Conservation (phyloP, 2,113 vertebrate genomes). For the Mandrillus leucophaeus region DNA sequence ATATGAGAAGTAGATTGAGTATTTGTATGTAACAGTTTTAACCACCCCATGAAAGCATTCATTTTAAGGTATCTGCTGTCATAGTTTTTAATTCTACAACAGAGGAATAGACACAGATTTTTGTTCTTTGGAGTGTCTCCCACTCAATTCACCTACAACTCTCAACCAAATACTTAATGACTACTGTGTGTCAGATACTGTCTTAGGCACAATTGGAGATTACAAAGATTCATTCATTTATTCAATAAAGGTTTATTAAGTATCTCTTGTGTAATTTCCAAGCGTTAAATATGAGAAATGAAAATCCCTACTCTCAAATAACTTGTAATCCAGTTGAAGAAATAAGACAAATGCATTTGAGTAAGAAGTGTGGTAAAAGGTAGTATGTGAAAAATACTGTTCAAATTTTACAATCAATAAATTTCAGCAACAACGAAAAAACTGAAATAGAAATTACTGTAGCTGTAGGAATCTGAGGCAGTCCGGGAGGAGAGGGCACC, state of each 20-base stretch:
- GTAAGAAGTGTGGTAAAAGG: neutral
- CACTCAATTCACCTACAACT: neutral
- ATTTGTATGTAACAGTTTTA: neutral
- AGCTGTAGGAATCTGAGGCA: neutral
- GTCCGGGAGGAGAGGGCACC: neutral
- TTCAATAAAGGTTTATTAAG: neutral
- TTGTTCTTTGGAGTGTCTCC: neutral
- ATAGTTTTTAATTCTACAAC: neutral
- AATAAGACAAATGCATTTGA: neutral
- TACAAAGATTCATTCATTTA: neutral
- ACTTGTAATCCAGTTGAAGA: neutral
- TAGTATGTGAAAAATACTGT: neutral
- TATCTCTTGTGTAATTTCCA: conserved; percentile 17
- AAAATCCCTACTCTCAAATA: neutral
- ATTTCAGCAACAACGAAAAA: neutral
- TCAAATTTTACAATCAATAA: neutral
- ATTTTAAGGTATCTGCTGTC: neutral
- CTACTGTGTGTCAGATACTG: neutral
- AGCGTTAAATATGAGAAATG: conserved; percentile 22
- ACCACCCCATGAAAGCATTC: neutral
- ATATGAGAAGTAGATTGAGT: neutral
- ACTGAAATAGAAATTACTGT: neutral
- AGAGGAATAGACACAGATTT: neutral
- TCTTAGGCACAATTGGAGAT: conserved; percentile 16
- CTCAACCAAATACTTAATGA: conserved; percentile 26